A percentile compares a stretch with the other conserved stretches of the same genome.
Conservation (phyloP, 2,113 vertebrate genomes). For the Elgaria multicarinata region DNA sequence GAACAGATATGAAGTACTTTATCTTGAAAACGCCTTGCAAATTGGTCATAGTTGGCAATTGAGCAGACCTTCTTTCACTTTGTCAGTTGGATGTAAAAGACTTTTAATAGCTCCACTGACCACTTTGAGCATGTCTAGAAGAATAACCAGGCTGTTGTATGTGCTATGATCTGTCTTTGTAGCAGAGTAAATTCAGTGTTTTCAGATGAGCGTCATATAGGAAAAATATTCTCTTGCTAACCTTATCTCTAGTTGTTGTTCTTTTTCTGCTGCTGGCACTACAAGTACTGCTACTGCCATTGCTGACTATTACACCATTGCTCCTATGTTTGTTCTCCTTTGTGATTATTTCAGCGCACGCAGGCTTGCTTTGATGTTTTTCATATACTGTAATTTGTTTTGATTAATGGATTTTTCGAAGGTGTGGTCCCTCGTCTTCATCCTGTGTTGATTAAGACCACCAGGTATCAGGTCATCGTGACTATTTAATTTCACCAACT, state of each 20-base stretch:
- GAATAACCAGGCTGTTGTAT: neutral
- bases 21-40: too few species aligned
- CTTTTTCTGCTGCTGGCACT: neutral
- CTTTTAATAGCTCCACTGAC: too few species aligned
- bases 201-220: constrained; percentile 27
- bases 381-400: constrained; percentile 64
- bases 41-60: too few species aligned
- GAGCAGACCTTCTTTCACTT: too few species aligned
- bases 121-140: too few species aligned
- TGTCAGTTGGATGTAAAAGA: too few species aligned
- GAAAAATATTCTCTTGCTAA: constrained; percentile 19
- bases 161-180: constrained; percentile 2
- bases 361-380: constrained; percentile 57
- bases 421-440: constrained; percentile 58
- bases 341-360: constrained; percentile 63
- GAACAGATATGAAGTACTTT: too few species aligned
- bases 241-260: constrained; percentile 27
- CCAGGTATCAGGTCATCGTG: constrained; percentile 67
- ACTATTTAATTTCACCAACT: constrained; percentile 52
- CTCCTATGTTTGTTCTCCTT: constrained; percentile 47
- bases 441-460: constrained; percentile 70
- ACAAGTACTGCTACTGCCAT: constrained; percentile 8
- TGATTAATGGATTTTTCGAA: constrained; percentile 75
- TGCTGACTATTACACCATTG: constrained; percentile 67
- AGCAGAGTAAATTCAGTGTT: constrained; percentile 30